Evolutionary conservation across 1,140 invertebrate genomes (phyloP).

Genomic region (Pseudomyrmex sp.): DNA sequence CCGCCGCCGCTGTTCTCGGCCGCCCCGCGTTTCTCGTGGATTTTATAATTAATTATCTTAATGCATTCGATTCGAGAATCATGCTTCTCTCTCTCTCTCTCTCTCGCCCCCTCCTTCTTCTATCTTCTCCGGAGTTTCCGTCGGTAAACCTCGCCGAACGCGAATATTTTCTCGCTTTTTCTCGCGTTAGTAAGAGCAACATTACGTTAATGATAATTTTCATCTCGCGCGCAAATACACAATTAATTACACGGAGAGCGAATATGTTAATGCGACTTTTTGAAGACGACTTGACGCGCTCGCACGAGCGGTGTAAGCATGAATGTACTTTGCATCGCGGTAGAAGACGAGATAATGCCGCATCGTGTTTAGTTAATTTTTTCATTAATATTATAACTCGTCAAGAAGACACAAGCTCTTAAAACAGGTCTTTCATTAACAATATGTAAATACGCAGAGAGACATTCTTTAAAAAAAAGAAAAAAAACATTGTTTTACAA

Average conservation of each 20-base stretch:
- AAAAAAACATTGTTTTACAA: not conserved
- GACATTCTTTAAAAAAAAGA: not conserved
- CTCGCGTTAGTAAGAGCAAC: slow-evolving; percentile 31
- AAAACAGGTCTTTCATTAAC: slow-evolving; percentile 6
- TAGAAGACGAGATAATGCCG: slow-evolving; percentile 12
- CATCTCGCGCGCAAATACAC: slow-evolving; percentile 13
- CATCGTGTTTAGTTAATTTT: slow-evolving; percentile 43
- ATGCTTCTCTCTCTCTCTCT: not conserved
- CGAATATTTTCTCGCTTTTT: slow-evolving; percentile 63
- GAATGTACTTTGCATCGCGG: not conserved
- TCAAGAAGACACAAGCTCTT: not conserved
- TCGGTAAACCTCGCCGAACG: slow-evolving; percentile 54
- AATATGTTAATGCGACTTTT: slow-evolving; percentile 30
- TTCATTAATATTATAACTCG: slow-evolving; percentile 5
- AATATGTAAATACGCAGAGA: not conserved
- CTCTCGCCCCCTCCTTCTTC: not conserved
- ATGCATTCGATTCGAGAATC: slow-evolving; percentile 73
- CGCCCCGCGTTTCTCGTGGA: slow-evolving; percentile 49
- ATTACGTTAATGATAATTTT: slow-evolving; percentile 64
- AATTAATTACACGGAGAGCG: slow-evolving; percentile 60
- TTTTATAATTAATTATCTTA: slow-evolving; percentile 78
- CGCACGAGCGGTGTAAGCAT: slow-evolving; percentile 25
- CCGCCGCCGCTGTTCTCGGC: slow-evolving; percentile 27
- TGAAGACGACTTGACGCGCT: slow-evolving; percentile 5
- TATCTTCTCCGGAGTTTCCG: slow-evolving; percentile 40